Base-by-base conservation (phyloP, 2,888 invertebrate species). In the Sphaerophoria rueppellii region DNA sequence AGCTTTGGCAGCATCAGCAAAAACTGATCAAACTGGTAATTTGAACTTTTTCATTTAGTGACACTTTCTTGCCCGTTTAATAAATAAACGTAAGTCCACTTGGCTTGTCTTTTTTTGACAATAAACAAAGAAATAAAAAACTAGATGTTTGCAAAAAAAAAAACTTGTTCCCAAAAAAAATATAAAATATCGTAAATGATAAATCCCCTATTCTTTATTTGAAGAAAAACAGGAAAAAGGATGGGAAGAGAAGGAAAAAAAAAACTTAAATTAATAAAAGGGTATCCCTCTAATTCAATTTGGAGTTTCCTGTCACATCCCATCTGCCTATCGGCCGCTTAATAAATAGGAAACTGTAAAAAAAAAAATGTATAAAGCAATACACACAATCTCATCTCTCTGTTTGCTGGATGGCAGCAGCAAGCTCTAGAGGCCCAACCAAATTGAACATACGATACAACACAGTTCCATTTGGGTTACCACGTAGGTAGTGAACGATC, bases 241-340 rank as follows among this genome's bases (percentile, higher is more conserved):
- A 24, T 2, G 24, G 24, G 24, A 24, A 54, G 48, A 69, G 54
- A 76, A 24, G 54, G 52, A 75, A 76, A 69, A 75, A 75, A 76
- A 83, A 83, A 85, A 81, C 85, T 85, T 85, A 77, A 85, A 81
- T 85, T 81, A 85, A 81, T 76, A 80, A 85, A 65, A 70, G 85
- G 85, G 85, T 85, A 81, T 75, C 72, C 61, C 37, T 61, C 76
- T 65, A 82, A 78, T 78, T 78, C 74, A 86, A 82, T 86, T 86
- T 82, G 74, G 82, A 86, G 78, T 86, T 86, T 86, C 82, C 86
- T 86, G 86, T 70, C 82, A 24, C 24, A 74, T 74, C 74, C 86
- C 86, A 86, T 86, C 86, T 86, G 86, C 82, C 71, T 78, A 76
- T 48, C 52, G 58, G 74, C 16, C 63, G 70, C 43, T 73, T 24